A percentile compares a stretch with the other conserved stretches of the same genome.
phyloP scores from a whole-genome alignment of 2,888 invertebrate species.

The Odontothrips loti region DNA sequence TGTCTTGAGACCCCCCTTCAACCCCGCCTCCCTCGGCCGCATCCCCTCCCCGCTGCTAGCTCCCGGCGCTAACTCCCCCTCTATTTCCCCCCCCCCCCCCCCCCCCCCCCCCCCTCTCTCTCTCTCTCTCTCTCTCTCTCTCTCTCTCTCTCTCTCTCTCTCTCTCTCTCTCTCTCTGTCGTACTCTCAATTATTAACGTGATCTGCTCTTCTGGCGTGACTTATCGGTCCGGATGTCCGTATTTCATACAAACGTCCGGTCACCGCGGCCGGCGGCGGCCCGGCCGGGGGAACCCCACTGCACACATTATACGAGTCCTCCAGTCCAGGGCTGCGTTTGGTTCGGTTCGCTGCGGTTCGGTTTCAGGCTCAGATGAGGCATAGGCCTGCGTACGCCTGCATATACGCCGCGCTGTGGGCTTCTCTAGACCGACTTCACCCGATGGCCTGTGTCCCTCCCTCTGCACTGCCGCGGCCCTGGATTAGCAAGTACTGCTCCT shows the following conservation, averaged over 20 bases:
- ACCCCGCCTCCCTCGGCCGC: not conserved
- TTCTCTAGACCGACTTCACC: too few relatives aligned
- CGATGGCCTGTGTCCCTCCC: too few relatives aligned
- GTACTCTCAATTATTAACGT: not conserved
- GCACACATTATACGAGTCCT: too few relatives aligned
- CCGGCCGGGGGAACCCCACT: too few relatives aligned
- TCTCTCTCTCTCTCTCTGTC: not conserved
- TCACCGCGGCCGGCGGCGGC: not conserved
- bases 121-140: not conserved
- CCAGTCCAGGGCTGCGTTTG: too few relatives aligned
- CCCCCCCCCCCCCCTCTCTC: not conserved
- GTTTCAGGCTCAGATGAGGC: too few relatives aligned
- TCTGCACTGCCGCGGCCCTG: too few relatives aligned
- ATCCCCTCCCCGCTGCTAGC: too few relatives aligned
- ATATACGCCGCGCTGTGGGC: too few relatives aligned
- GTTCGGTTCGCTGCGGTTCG: too few relatives aligned
- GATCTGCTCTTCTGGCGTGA: not conserved
- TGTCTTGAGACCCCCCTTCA: not conserved
- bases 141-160: not conserved
- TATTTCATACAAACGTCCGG: constrained; percentile 16
- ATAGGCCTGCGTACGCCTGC: too few relatives aligned
- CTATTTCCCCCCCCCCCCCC: not conserved
- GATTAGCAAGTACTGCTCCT: too few relatives aligned
- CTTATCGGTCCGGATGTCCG: constrained; percentile 17
- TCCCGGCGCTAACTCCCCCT: not conserved